Evolutionary conservation across 2,113 vertebrate genomes (phyloP).

Genomic region (Gasterosteus aculeatus): DNA sequence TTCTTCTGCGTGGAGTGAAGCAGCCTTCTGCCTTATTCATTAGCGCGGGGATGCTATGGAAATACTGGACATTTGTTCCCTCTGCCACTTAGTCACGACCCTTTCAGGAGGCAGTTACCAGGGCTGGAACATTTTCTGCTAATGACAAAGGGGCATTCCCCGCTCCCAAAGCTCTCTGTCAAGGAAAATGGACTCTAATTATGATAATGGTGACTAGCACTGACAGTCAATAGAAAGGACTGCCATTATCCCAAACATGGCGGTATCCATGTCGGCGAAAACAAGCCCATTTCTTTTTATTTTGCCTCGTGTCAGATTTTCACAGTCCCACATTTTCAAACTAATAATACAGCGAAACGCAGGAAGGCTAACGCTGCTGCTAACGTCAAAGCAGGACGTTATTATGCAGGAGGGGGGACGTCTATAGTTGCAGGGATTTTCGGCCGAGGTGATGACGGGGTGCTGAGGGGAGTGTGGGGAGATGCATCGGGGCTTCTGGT

Average conservation of each 20-base stretch:
- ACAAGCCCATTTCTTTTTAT: constrained; percentile 34
- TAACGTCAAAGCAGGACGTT: constrained; percentile 26
- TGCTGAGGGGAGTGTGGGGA: constrained; percentile 20
- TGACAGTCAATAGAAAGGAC: constrained; percentile 59
- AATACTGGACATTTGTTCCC: constrained; percentile 47
- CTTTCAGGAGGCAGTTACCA: constrained; percentile 58
- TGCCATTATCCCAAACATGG: constrained; percentile 59
- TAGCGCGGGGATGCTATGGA: constrained; percentile 37
- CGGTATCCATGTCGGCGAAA: constrained; percentile 34
- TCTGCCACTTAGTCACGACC: constrained; percentile 57
- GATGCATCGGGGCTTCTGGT: constrained; percentile 28
- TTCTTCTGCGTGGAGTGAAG: constrained; percentile 22
- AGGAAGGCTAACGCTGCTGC: background rate
- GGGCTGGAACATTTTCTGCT: constrained; percentile 62
- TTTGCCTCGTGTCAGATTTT: constrained; percentile 22
- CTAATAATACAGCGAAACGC: constrained; percentile 2
- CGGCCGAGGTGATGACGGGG: constrained; percentile 47
- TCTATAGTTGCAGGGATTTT: constrained; percentile 26
- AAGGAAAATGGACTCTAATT: constrained; percentile 70
- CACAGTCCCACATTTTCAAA: constrained; percentile 9
- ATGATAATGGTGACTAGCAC: constrained; percentile 57
- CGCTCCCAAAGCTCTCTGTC: constrained; percentile 62
- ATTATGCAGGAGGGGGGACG: constrained; percentile 42
- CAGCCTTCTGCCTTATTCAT: constrained; percentile 36
- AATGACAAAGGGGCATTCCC: constrained; percentile 65